Conservation (phyloP, 2,797 vertebrate species). For the Neosalanx taihuensis region DNA sequence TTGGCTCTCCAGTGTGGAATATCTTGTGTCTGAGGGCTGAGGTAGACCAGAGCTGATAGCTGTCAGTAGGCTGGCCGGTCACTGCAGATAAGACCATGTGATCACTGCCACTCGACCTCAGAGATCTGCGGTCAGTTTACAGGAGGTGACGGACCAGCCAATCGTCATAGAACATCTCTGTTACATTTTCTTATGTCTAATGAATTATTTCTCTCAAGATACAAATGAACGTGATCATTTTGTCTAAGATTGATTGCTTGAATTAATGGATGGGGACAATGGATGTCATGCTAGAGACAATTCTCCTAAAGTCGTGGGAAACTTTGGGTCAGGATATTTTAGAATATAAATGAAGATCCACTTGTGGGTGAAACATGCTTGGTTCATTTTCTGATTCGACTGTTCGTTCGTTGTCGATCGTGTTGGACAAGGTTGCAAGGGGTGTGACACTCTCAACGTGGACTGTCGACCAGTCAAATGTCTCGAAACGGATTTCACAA, state of each 20-base stretch:
- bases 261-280: background rate
- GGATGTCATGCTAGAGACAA: background rate
- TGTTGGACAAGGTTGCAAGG: background rate
- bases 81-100: conserved; percentile 62
- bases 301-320: no score
- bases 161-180: conserved; percentile 34
- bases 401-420: background rate
- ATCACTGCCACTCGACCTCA: conserved; percentile 52
- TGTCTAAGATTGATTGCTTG: background rate
- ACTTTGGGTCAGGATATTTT: no score
- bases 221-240: background rate
- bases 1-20: background rate
- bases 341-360: background rate
- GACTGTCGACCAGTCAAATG: background rate
- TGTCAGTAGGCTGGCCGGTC: conserved; percentile 39
- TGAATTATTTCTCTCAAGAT: no score
- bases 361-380: background rate
- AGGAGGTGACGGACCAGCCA: conserved; percentile 57
- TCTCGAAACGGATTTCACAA: conserved; percentile 1
- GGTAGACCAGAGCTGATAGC: conserved; percentile 63
- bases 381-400: background rate
- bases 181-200: background rate
- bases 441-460: no score
- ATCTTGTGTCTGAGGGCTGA: conserved; percentile 60
- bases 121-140: conserved; percentile 48